These are phyloP conservation scores for Pristionchus maxplancki DNA, from an alignment of 2,888 invertebrate genomes.

Conservation along the genomic window DNA sequence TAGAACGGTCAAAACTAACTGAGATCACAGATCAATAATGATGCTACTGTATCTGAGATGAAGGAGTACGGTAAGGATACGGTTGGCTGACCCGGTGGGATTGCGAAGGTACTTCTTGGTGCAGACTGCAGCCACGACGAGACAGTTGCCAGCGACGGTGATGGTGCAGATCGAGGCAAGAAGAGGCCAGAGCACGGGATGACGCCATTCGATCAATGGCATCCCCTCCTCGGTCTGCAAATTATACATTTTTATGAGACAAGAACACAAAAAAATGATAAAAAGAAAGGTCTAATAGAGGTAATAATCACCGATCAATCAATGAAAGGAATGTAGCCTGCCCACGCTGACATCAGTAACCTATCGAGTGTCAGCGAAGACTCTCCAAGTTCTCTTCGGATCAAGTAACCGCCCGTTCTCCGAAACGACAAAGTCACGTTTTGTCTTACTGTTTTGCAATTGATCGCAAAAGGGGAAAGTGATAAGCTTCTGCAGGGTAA, in stretches of 20 bases:
- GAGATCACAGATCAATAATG: background rate
- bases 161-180: constrained; percentile 90
- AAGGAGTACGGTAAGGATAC: background rate
- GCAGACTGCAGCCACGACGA: constrained; percentile 94
- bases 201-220: constrained; percentile 66
- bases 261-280: too few relatives aligned
- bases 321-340: background rate
- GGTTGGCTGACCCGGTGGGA: constrained; percentile 85
- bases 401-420: background rate
- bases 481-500: constrained; percentile 33
- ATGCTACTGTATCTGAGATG: background rate
- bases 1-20: background rate
- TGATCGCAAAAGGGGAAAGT: constrained; percentile 6
- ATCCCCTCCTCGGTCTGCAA: background rate
- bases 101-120: constrained; percentile 94
- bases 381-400: background rate
- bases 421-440: constrained; percentile 8
- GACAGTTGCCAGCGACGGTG: constrained; percentile 94
- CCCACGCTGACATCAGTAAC: background rate
- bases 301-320: background rate
- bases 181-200: constrained; percentile 83
- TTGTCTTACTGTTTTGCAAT: constrained; percentile 22
- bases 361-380: constrained; percentile 1
- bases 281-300: background rate
- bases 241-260: background rate